Evolutionary conservation across 2,113 vertebrate species (phyloP).

Genomic region (Monarcha castaneiventris): DNA sequence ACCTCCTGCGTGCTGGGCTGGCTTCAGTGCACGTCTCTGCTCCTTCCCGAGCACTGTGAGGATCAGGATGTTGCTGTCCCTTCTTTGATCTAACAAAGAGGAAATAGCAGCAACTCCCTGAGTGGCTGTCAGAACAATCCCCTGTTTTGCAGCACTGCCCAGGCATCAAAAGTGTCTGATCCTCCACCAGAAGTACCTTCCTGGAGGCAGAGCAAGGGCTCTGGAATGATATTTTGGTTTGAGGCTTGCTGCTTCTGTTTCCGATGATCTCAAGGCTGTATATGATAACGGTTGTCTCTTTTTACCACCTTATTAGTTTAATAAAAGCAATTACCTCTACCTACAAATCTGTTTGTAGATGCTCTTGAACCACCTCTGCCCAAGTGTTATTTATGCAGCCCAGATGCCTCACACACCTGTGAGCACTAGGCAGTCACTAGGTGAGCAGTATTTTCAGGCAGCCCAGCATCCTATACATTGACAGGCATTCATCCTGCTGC

Average conservation of each 20-base stretch:
- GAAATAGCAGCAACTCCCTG: conserved; percentile 26
- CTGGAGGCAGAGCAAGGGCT: background rate
- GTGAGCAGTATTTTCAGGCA: background rate
- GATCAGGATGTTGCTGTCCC: background rate
- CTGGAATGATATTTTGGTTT: background rate
- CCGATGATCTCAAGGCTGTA: background rate
- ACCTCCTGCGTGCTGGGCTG: background rate
- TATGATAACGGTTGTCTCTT: background rate
- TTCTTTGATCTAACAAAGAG: background rate
- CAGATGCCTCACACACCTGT: background rate
- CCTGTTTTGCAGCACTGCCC: background rate
- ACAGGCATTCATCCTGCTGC: background rate
- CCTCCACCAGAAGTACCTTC: background rate
- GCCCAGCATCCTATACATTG: background rate
- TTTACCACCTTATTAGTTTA: background rate
- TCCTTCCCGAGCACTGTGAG: background rate
- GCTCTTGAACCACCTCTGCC: background rate
- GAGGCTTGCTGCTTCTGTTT: background rate
- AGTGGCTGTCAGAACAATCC: background rate
- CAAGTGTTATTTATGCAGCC: background rate
- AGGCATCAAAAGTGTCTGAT: background rate
- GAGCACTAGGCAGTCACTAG: rapidly evolving
- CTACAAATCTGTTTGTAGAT: background rate
- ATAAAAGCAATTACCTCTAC: background rate
- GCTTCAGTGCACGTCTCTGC: background rate